A percentile compares a stretch with the other conserved stretches of the same genome.
Conservation (phyloP, 2,797 vertebrate species). For the Periophthalmus magnuspinnatus region DNA sequence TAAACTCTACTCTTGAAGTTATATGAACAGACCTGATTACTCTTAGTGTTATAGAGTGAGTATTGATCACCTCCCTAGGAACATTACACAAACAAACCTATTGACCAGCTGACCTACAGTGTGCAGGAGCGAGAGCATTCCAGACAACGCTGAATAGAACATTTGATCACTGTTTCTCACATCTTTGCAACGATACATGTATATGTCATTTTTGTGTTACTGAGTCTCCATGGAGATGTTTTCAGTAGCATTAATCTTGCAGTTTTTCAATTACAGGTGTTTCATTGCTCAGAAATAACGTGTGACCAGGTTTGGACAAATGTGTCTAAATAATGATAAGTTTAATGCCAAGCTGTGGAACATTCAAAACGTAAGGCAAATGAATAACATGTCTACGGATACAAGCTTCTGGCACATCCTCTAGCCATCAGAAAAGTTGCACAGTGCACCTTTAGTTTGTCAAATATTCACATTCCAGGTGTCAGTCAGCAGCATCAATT, state of each 20-base stretch:
- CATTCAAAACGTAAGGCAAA: too few relatives aligned
- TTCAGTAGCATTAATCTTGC: too few relatives aligned
- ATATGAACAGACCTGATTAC: neutral
- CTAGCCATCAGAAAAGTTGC: neutral
- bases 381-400: too few relatives aligned
- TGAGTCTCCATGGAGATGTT: too few relatives aligned
- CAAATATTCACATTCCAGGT: neutral
- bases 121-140: neutral
- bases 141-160: neutral
- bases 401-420: too few relatives aligned
- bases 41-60: neutral
- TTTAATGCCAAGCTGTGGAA: too few relatives aligned
- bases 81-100: conserved; percentile 2
- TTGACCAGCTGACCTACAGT: neutral
- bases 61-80: neutral
- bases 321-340: too few relatives aligned
- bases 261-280: too few relatives aligned
- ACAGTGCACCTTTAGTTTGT: neutral
- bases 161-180: neutral
- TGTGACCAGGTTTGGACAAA: too few relatives aligned
- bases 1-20: too few relatives aligned
- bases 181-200: neutral
- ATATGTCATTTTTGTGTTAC: too few relatives aligned
- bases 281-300: too few relatives aligned
- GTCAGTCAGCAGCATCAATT: neutral